These are phyloP conservation scores for Enteromius mattozi DNA, from an alignment of 2,797 vertebrate genomes.

Conservation along the genomic window DNA sequence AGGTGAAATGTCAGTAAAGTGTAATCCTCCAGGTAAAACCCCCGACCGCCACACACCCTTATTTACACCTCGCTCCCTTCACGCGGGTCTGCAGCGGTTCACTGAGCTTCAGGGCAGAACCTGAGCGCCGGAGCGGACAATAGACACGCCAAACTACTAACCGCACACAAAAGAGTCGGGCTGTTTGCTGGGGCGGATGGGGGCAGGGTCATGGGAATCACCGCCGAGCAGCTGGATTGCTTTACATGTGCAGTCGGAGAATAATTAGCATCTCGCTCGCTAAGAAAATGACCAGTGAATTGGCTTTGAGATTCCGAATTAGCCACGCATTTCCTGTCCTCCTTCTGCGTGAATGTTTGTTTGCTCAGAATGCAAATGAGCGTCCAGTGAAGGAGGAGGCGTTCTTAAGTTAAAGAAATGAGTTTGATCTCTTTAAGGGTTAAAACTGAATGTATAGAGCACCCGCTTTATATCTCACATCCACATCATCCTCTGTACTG, in stretches of 20 bases:
- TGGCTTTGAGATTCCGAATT: slow-evolving; percentile 70
- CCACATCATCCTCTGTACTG: neutral
- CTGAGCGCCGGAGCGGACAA: slow-evolving; percentile 76
- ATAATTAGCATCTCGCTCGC: slow-evolving; percentile 78
- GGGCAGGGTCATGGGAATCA: slow-evolving; percentile 78
- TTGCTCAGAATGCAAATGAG: slow-evolving; percentile 59
- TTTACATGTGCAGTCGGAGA: slow-evolving; percentile 78
- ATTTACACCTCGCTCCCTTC: slow-evolving; percentile 27
- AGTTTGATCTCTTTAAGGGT: neutral
- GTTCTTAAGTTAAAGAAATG: slow-evolving; percentile 12
- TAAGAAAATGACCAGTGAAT: slow-evolving; percentile 76
- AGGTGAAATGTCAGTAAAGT: neutral
- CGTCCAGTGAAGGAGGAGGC: neutral
- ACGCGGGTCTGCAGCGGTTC: slow-evolving; percentile 21
- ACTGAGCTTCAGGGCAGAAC: slow-evolving; percentile 78
- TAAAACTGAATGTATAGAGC: neutral
- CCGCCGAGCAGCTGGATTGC: slow-evolving; percentile 82
- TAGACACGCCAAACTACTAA: slow-evolving; percentile 79
- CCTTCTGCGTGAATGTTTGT: slow-evolving; percentile 43
- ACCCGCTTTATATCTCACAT: neutral
- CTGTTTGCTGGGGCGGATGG: slow-evolving; percentile 42
- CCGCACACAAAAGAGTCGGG: slow-evolving; percentile 78
- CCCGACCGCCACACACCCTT: slow-evolving; percentile 8
- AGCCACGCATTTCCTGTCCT: slow-evolving; percentile 64
- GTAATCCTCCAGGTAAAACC: neutral